Base-by-base conservation (phyloP, 2,888 invertebrate genomes). In the Ichneumoninae sp. region DNA sequence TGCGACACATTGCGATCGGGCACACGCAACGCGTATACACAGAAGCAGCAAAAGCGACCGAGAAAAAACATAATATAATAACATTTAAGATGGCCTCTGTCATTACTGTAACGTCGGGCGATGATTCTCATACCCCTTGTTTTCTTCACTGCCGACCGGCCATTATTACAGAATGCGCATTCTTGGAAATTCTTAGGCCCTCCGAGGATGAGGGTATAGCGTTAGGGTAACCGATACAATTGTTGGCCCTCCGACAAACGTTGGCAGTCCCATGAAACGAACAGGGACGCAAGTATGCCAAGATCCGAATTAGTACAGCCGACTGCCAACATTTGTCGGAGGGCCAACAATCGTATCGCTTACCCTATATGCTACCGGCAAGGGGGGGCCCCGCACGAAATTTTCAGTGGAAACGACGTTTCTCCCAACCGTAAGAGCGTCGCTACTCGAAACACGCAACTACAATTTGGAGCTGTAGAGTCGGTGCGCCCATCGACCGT, bases 11-110 rank as follows among this genome's bases (percentile, higher is more conserved):
- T 89, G 88, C 85, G 86, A 88, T 83, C 71, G 87, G n/a, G 30
- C 88, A 84, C 93, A 93, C 92, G 93, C 92, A 90, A 92, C 86
- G 87, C 89, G 89, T 90, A 16, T 63, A 30, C 30, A 63, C 63
- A 30, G 63, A 63, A 33, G 63, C 63, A 30, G 63, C 63, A 33
- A 63, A 30, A 33, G 63, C 16, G 33, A 36, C 36, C 16, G 52
- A 75, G 74, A 30, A 52, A 65, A 66, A 75, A 26, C 54, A 66
- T 91, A 89, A 91, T 92, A 86, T 92, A 92, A 93, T 66, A 50
- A 76, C 65, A 66, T 50, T 44, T 54, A 87, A 89, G 85, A 87
- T 89, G 85, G 87, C 85, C 83, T 83, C 87, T 89, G 87, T 91
- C 83, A 90, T 92, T 90, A 92, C 91, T 90, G 91, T 86, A 85